These are phyloP conservation scores for Drosophila rubida DNA, from an alignment of 2,888 invertebrate genomes.

Conservation along the genomic window DNA sequence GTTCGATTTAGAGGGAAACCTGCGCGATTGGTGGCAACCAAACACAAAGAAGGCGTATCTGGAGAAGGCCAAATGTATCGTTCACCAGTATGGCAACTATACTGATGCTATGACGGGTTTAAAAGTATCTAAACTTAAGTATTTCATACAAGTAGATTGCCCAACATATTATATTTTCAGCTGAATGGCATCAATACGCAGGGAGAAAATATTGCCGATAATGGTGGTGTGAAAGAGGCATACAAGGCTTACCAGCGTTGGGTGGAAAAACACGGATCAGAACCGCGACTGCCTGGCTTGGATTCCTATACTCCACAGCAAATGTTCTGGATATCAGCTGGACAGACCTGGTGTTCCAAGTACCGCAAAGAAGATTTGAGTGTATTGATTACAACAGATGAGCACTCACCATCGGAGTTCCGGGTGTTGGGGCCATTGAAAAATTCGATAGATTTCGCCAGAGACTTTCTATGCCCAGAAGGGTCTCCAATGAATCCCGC, in stretches of 20 bases:
- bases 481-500: conserved; percentile 97
- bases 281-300: conserved; percentile 90
- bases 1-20: conserved; percentile 95
- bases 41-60: conserved; percentile 93
- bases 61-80: conserved; percentile 94
- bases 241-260: conserved; percentile 93
- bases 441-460: conserved; percentile 96
- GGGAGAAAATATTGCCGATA: conserved; percentile 98
- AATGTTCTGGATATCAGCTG: conserved; percentile 94
- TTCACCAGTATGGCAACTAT: conserved; percentile 96
- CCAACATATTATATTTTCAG: conserved; percentile 84
- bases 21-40: conserved; percentile 96
- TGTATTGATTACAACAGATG: conserved; percentile 92
- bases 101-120: conserved; percentile 91
- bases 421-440: conserved; percentile 96
- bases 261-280: conserved; percentile 88
- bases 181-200: conserved; percentile 96
- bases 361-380: conserved; percentile 91
- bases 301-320: conserved; percentile 88
- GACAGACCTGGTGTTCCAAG: conserved; percentile 95
- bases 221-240: conserved; percentile 96
- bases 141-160: conserved; percentile 11
- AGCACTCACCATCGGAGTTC: conserved; percentile 91
- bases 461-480: conserved; percentile 93
- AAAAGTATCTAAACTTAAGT: conserved; percentile 56